phyloP scores from a whole-genome alignment of 1,140 invertebrate species.

The Calosoma granatense region DNA sequence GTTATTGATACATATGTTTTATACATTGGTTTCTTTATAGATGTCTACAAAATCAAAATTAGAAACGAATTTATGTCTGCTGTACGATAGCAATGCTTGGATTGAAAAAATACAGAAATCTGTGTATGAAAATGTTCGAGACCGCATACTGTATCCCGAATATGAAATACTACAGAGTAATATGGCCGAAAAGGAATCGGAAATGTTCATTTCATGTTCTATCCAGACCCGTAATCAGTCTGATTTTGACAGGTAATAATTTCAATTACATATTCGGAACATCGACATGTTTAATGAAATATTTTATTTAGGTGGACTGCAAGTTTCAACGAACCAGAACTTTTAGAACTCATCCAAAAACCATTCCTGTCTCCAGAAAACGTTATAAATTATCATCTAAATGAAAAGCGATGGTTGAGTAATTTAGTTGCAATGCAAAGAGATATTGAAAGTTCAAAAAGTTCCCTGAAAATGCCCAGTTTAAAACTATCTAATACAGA shows the following conservation, averaged over 20 bases:
- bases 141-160: neutral
- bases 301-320: neutral
- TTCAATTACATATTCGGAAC: no score
- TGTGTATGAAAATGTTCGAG: neutral
- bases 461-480: neutral
- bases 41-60: neutral
- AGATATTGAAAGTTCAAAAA: neutral
- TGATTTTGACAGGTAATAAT: neutral
- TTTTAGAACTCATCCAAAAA: neutral
- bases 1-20: neutral
- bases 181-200: neutral
- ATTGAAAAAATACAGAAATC: neutral
- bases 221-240: neutral
- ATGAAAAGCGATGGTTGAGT: neutral
- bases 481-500: neutral
- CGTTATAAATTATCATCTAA: neutral
- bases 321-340: neutral
- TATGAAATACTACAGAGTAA: neutral
- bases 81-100: neutral
- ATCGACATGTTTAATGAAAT: neutral
- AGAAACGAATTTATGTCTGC: neutral
- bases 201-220: neutral
- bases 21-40: neutral
- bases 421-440: neutral
- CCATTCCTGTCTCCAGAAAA: neutral